Conservation (phyloP, 2,113 vertebrate genomes). For the Daphoenositta chrysoptera region DNA sequence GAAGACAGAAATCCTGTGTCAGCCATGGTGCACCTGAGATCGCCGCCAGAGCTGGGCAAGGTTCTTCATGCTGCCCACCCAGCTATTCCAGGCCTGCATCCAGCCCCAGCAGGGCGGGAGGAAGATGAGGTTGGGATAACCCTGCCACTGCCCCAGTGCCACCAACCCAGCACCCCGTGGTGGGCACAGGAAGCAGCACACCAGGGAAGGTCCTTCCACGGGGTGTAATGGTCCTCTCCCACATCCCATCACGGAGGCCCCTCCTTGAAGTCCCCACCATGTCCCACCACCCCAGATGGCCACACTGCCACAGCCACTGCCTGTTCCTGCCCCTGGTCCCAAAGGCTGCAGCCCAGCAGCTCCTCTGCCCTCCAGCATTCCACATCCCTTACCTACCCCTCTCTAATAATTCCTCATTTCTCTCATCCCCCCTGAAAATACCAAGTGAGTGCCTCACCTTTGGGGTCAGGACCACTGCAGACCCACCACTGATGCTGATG, state of each 20-base stretch:
- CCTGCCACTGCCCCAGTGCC: neutral
- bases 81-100: neutral
- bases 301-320: neutral
- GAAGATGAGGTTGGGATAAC: neutral
- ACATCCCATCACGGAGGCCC: accelerated
- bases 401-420: neutral
- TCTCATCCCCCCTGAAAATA: neutral
- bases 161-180: accelerated
- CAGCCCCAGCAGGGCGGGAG: accelerated
- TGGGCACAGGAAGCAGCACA: neutral
- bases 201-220: neutral
- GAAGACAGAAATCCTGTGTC: neutral
- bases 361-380: neutral
- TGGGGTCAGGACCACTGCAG: constrained; percentile 89
- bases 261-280: neutral
- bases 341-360: neutral
- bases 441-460: constrained; percentile 78
- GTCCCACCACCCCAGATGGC: accelerated
- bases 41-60: accelerated
- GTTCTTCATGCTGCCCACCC: neutral
- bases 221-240: neutral
- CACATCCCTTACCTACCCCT: neutral
- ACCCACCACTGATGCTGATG: constrained; percentile 94
- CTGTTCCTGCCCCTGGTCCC: neutral
- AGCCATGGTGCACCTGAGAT: neutral